Evolutionary conservation across 2,797 vertebrate species (phyloP).

Genomic region (Triplophysa bombifrons): DNA sequence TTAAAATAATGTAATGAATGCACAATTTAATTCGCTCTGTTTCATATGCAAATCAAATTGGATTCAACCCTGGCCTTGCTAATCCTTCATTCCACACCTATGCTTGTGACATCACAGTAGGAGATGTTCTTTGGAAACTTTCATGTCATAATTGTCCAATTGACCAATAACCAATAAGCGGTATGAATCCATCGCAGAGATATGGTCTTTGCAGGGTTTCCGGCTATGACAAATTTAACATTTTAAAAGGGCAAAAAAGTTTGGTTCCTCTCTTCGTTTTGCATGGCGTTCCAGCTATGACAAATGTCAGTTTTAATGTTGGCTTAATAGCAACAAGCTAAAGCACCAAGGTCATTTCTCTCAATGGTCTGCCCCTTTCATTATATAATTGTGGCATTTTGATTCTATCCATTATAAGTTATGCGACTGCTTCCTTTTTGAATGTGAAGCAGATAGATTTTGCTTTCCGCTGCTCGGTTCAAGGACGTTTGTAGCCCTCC

Average conservation of each 20-base stretch:
- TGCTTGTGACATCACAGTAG: slow-evolving; percentile 52
- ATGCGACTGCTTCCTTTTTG: slow-evolving; percentile 51
- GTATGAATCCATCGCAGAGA: slow-evolving; percentile 32
- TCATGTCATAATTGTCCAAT: slow-evolving; percentile 43
- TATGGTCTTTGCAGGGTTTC: too few relatives aligned
- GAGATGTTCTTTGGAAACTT: slow-evolving; percentile 35
- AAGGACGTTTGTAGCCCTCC: slow-evolving; percentile 61
- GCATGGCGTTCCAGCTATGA: slow-evolving; percentile 23
- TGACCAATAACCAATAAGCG: slow-evolving; percentile 38
- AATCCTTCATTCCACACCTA: slow-evolving; percentile 46
- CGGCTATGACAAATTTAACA: too few relatives aligned
- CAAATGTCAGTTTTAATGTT: slow-evolving; percentile 24
- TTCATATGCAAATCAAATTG: slow-evolving; percentile 56
- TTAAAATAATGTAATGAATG: slow-evolving; percentile 49
- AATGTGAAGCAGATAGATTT: slow-evolving; percentile 56
- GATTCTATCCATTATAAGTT: slow-evolving; percentile 46
- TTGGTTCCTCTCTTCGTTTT: slow-evolving; percentile 33
- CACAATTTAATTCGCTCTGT: slow-evolving; percentile 57
- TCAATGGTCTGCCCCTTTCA: slow-evolving; percentile 31
- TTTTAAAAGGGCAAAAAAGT: too few relatives aligned
- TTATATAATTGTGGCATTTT: slow-evolving; percentile 53
- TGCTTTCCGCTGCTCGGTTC: slow-evolving; percentile 59
- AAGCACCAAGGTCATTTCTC: slow-evolving; percentile 42
- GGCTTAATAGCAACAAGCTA: slow-evolving; percentile 35
- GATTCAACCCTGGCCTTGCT: slow-evolving; percentile 53